Conservation (phyloP, 1,140 invertebrate species). For the Ceratitis capitata region DNA sequence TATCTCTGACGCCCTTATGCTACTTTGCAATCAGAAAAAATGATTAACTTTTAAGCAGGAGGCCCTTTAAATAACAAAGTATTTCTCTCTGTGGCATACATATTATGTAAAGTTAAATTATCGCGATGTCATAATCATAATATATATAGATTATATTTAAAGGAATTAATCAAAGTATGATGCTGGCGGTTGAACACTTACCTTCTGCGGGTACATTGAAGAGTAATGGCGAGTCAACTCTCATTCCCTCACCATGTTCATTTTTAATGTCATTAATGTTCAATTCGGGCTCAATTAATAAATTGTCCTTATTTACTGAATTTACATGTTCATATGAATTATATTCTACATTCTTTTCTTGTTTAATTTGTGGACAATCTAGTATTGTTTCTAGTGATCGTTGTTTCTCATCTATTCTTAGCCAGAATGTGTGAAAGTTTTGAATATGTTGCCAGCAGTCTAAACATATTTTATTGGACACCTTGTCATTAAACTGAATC, state of each 20-base stretch:
- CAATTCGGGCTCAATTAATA: neutral
- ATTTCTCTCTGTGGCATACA: neutral
- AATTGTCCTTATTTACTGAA: neutral
- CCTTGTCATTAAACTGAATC: neutral
- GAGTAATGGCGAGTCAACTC: neutral
- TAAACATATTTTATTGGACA: neutral
- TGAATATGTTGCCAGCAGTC: neutral
- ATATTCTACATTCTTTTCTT: neutral
- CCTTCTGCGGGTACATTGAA: neutral
- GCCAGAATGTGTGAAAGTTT: neutral
- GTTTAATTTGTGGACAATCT: neutral
- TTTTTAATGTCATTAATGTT: neutral
- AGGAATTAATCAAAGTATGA: too few species aligned
- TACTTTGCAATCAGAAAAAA: too few species aligned
- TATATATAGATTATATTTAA: too few species aligned
- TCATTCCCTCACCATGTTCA: neutral
- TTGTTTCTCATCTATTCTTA: neutral
- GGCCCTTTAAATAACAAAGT: neutral
- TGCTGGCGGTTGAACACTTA: neutral
- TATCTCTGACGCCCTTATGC: too few species aligned
- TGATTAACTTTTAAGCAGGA: too few species aligned
- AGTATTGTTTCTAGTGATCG: neutral
- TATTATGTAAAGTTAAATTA: neutral
- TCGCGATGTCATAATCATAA: too few species aligned
- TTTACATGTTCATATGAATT: neutral